These are phyloP conservation scores for Opisthograptis luteolata DNA, from an alignment of 2,888 invertebrate genomes.

Conservation along the genomic window DNA sequence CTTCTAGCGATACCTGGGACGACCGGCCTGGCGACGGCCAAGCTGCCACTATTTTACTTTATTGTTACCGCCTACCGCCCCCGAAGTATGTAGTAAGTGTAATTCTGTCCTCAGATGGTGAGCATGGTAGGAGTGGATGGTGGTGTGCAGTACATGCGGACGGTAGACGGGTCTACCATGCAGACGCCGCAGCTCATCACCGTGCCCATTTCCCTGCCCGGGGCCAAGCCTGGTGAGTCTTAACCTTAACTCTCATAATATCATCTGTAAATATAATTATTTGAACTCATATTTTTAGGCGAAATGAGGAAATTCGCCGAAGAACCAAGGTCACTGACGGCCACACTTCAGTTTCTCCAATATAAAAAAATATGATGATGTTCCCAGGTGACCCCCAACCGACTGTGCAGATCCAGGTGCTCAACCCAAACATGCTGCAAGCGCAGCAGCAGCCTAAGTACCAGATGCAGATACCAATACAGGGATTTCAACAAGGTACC, in stretches of 20 bases:
- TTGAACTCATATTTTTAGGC: too few species aligned
- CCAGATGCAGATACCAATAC: conserved; percentile 90
- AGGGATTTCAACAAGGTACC: conserved; percentile 88
- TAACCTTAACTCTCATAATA: too few species aligned
- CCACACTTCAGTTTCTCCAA: too few species aligned
- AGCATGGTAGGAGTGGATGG: conserved; percentile 86
- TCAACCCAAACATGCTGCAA: conserved; percentile 84
- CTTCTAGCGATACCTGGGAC: too few species aligned
- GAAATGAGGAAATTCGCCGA: too few species aligned
- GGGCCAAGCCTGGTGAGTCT: conserved; percentile 85
- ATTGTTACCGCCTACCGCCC: too few species aligned
- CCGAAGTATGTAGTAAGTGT: not conserved
- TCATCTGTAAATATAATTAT: too few species aligned
- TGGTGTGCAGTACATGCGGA: conserved; percentile 87
- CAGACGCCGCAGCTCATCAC: conserved; percentile 88
- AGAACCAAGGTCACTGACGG: too few species aligned
- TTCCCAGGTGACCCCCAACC: conserved; percentile 87
- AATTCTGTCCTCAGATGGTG: conserved; percentile 79
- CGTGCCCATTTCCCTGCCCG: conserved; percentile 91
- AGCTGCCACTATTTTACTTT: too few species aligned
- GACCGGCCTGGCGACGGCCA: too few species aligned
- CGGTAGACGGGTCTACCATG: conserved; percentile 59
- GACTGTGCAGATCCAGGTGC: conserved; percentile 91
- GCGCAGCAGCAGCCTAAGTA: conserved; percentile 87
- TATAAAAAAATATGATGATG: not conserved